A percentile compares a stretch with the other conserved stretches of the same genome.
Evolutionary conservation across 2,888 invertebrate genomes (phyloP).

Genomic region (Drosophila imparisetae): DNA sequence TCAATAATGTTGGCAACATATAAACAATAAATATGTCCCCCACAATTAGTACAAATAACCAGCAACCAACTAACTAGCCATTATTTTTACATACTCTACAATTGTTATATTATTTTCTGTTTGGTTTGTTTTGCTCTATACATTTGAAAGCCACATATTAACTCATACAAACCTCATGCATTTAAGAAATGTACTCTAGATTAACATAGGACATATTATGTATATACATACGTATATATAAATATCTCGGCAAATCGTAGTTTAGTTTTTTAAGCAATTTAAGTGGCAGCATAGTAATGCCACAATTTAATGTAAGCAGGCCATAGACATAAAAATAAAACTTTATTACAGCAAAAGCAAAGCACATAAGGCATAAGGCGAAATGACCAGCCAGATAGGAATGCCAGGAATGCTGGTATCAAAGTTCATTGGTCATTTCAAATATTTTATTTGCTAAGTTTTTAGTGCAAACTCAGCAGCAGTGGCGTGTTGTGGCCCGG

Average conservation of each 20-base stretch:
- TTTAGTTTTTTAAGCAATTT: slow-evolving; percentile 56
- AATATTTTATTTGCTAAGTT: slow-evolving; percentile 60
- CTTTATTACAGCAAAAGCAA: slow-evolving; percentile 63
- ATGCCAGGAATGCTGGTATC: slow-evolving; percentile 15
- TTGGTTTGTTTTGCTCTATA: background rate
- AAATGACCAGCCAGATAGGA: slow-evolving; percentile 22
- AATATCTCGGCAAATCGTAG: slow-evolving; percentile 33
- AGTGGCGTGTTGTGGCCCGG: slow-evolving; percentile 1
- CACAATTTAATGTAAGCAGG: slow-evolving; percentile 55
- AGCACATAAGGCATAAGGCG: slow-evolving; percentile 27
- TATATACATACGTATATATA: slow-evolving; percentile 22
- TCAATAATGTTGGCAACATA: slow-evolving; percentile 33
- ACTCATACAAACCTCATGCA: slow-evolving; percentile 18
- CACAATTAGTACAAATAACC: slow-evolving; percentile 38
- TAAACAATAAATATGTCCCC: slow-evolving; percentile 25
- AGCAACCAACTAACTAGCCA: slow-evolving; percentile 4
- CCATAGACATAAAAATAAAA: slow-evolving; percentile 55
- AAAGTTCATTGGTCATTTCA: slow-evolving; percentile 34
- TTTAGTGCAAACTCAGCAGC: slow-evolving; percentile 39
- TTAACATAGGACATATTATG: slow-evolving; percentile 36
- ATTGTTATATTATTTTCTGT: slow-evolving; percentile 11
- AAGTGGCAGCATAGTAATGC: slow-evolving; percentile 38
- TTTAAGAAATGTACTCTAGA: slow-evolving; percentile 16
- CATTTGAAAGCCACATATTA: slow-evolving; percentile 6
- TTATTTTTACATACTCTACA: slow-evolving; percentile 12